Conservation (phyloP, 92 coral and sea anemone species). For the Paramuricea clavata region DNA sequence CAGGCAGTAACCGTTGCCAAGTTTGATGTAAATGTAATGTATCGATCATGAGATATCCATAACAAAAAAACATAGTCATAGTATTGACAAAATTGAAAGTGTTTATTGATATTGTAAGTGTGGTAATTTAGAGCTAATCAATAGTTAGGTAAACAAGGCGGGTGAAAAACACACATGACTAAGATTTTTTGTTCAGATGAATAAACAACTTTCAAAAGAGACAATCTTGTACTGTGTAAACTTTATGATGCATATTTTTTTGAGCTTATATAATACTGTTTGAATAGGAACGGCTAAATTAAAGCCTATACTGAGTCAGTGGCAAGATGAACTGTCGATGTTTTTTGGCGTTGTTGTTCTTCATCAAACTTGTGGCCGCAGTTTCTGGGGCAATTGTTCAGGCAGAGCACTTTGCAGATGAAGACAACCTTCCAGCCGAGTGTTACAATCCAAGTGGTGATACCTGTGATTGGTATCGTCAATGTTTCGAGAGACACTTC, state of each 20-base stretch:
- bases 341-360: neutral
- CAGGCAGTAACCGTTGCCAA: too few species aligned
- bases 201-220: neutral
- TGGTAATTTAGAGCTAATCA: too few species aligned
- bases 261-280: too few species aligned
- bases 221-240: neutral
- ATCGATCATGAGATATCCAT: too few species aligned
- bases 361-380: neutral
- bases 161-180: neutral
- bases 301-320: too few species aligned
- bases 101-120: too few species aligned
- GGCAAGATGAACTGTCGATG: neutral
- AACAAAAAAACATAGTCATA: too few species aligned
- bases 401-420: neutral
- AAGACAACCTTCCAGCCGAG: conserved; percentile 18
- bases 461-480: conserved; percentile 77
- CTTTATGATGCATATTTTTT: neutral
- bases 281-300: too few species aligned
- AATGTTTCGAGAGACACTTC: conserved; percentile 72
- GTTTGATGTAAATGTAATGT: too few species aligned
- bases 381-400: neutral
- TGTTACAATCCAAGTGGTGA: conserved; percentile 67
- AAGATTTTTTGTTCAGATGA: neutral
- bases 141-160: neutral
- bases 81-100: too few species aligned